Evolutionary conservation across 92 coral and sea anemone species (phyloP).

Genomic region (Zoanthus sansibaricus): DNA sequence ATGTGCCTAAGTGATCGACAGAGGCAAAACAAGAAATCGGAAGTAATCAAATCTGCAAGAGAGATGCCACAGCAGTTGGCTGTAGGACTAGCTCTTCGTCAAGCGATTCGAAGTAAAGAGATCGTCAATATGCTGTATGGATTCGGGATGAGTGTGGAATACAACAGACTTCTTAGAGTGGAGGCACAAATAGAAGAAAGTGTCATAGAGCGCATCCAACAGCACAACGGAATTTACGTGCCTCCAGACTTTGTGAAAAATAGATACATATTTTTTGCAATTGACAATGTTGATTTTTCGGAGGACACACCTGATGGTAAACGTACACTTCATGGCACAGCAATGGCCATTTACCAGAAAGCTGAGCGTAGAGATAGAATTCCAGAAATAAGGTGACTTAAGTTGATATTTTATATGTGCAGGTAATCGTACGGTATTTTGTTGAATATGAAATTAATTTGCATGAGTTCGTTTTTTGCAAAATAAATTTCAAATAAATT

Average conservation of each 20-base stretch:
- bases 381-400: too few species aligned
- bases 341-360: slow-evolving; percentile 70
- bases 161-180: background rate
- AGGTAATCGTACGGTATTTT: too few species aligned
- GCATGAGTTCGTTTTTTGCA: too few species aligned
- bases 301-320: slow-evolving; percentile 75
- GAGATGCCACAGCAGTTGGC: background rate
- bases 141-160: background rate
- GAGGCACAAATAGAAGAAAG: background rate
- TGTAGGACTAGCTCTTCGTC: background rate
- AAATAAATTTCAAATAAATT: too few species aligned
- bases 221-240: slow-evolving; percentile 49
- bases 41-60: background rate
- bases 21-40: too few species aligned
- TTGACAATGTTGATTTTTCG: slow-evolving; percentile 71
- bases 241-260: slow-evolving; percentile 68
- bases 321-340: slow-evolving; percentile 70
- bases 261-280: slow-evolving; percentile 70
- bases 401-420: too few species aligned
- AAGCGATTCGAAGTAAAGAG: background rate
- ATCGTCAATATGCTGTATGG: background rate
- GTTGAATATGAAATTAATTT: too few species aligned
- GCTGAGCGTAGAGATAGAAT: too few species aligned
- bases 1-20: too few species aligned
- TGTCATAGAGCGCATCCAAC: background rate